These are phyloP conservation scores for Graptemys geographica DNA, from an alignment of 2,797 vertebrate species.

Conservation along the genomic window DNA sequence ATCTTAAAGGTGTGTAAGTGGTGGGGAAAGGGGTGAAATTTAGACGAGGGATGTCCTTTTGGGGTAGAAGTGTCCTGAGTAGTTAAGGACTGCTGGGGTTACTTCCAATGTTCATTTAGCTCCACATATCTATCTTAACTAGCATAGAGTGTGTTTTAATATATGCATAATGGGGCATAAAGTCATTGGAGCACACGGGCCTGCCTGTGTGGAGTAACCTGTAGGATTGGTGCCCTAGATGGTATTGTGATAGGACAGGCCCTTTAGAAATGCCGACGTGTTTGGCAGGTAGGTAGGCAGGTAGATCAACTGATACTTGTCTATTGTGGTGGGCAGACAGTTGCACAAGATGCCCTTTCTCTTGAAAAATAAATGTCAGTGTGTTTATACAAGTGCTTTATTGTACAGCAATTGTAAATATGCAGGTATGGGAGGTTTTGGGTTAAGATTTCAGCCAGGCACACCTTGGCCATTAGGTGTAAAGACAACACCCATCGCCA, in stretches of 20 bases:
- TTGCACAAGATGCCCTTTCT: background rate
- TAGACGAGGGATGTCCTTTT: background rate
- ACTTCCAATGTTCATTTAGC: background rate
- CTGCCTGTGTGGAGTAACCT: background rate
- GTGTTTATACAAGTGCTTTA: background rate
- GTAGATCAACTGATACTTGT: background rate
- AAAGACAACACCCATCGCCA: background rate
- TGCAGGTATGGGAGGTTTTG: background rate
- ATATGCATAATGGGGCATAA: background rate
- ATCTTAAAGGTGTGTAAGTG: background rate
- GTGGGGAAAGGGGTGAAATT: background rate
- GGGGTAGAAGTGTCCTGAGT: background rate
- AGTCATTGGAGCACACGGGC: background rate
- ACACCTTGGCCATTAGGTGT: background rate
- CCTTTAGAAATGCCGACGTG: background rate
- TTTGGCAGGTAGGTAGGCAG: background rate
- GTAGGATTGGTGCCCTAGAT: background rate
- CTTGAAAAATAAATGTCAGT: background rate
- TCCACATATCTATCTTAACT: background rate
- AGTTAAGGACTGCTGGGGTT: background rate
- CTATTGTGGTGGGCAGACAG: background rate
- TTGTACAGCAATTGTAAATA: background rate
- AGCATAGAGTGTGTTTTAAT: background rate
- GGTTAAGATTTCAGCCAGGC: background rate
- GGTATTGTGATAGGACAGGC: background rate